Base-by-base conservation (phyloP, 2,888 invertebrate genomes). In the Drosophila anomalata region DNA sequence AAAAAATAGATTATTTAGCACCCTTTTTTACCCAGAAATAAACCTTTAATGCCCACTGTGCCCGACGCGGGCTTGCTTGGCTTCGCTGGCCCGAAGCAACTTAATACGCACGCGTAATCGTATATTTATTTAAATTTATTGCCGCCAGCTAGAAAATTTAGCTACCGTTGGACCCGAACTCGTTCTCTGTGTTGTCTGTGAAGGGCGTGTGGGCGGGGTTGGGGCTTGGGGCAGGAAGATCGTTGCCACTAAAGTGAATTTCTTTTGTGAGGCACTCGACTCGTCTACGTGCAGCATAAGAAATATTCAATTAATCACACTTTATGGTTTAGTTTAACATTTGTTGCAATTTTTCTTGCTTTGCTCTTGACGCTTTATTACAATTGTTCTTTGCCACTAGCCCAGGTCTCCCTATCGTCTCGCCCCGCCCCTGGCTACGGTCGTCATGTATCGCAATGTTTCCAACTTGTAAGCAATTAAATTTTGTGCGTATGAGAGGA, bases 91-190 rank as follows among this genome's bases (percentile, higher is more conserved):
- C 65, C 76, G 82, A 78, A 79, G 87, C 82, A 88, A 85, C 84
- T 86, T 88, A 85, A 85, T 85, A 86, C 87, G 87, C 84, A 88
- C 87, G 79, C 87, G 84, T 87, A 87, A 88, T 88, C 83, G 87
- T 87, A 87, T 86, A 86, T 89, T 89, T 87, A 87, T 87, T 87
- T 89, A 87, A 87, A 87, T 87, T 87, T 87, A 87, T 87, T 87
- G 76, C 87, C 70, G 67, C 71, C 80, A 83, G 83, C 81, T 76
- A 82, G 70, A 71, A 67, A 69, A 68, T 70, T 71, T 69, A 69
- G 70, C 70, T 69, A 71, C 70, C 56, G 69, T 56, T 33, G 70
- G 72, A 61, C 76, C 53, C 29, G 22, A 52, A 31, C 62, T 53
- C 61, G 39, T 51, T 46, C 61, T 24, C 46, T 47, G 44, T 44